phyloP scores from a whole-genome alignment of 1,140 invertebrate species.

The Platyura marginata region DNA sequence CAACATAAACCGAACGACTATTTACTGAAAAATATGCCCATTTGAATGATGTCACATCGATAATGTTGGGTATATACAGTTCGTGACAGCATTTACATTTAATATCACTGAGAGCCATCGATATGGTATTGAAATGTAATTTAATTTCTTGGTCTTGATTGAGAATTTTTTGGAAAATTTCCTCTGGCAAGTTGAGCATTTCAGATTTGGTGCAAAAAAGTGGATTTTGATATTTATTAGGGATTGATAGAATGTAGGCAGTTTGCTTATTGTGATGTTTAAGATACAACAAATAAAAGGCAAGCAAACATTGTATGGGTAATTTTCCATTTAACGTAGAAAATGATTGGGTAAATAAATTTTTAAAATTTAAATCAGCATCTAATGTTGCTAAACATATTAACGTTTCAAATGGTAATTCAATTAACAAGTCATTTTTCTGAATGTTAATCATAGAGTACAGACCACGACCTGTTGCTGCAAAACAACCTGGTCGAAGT shows the following conservation, averaged over 20 bases:
- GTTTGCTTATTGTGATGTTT: conserved; percentile 25
- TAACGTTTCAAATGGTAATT: conserved; percentile 11
- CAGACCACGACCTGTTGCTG: neutral
- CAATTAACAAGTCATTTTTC: conserved; percentile 10
- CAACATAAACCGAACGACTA: conserved; percentile 45
- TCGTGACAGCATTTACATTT: conserved; percentile 18
- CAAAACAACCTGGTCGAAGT: neutral
- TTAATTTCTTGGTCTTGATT: conserved; percentile 20
- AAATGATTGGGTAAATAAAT: conserved; percentile 9
- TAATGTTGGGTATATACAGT: conserved; percentile 22
- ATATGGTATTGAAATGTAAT: conserved; percentile 11
- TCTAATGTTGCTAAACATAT: conserved; percentile 17
- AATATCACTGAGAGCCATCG: conserved; percentile 10
- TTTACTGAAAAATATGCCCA: conserved; percentile 56
- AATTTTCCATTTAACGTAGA: conserved; percentile 16
- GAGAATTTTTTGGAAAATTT: conserved; percentile 15
- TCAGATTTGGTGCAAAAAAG: conserved; percentile 27
- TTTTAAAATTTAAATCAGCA: conserved; percentile 11
- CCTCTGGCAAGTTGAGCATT: conserved; percentile 19
- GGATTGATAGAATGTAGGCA: conserved; percentile 38
- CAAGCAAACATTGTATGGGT: conserved; percentile 31
- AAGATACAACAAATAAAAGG: conserved; percentile 39
- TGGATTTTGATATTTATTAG: conserved; percentile 29
- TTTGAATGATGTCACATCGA: conserved; percentile 23
- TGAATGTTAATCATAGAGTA: neutral